Percentiles rank a stretch among this genome's conserved stretches.
Evolutionary conservation across 2,888 invertebrate species (phyloP).

Genomic region (Hirtodrosophila trivittata): DNA sequence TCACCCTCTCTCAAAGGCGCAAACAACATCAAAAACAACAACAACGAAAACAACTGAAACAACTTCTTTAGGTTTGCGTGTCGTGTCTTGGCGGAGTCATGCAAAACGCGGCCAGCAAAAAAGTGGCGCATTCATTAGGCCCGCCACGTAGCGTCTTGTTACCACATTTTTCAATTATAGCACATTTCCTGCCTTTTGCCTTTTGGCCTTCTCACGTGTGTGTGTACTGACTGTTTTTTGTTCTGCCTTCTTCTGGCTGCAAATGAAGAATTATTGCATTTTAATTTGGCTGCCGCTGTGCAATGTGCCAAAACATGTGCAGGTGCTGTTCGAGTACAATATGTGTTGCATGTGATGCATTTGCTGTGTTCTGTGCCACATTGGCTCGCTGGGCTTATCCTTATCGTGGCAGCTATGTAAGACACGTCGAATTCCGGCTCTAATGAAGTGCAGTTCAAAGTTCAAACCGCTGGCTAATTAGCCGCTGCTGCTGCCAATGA

Average conservation of each 20-base stretch:
- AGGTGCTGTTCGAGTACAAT: slow-evolving; percentile 50
- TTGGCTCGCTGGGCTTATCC: slow-evolving; percentile 25
- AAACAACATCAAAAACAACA: slow-evolving; percentile 35
- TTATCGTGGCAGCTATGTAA: slow-evolving; percentile 54
- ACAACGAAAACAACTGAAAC: slow-evolving; percentile 9
- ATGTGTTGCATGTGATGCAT: neutral
- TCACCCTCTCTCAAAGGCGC: slow-evolving; percentile 54
- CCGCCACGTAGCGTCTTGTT: slow-evolving; percentile 78
- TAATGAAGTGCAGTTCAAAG: slow-evolving; percentile 74
- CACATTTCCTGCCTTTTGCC: slow-evolving; percentile 69
- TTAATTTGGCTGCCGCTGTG: slow-evolving; percentile 74
- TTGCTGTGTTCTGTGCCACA: slow-evolving; percentile 6
- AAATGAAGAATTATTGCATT: slow-evolving; percentile 82
- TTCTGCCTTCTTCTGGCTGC: slow-evolving; percentile 13
- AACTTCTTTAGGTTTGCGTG: slow-evolving; percentile 57
- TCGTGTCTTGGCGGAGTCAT: slow-evolving; percentile 28
- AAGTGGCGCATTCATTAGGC: slow-evolving; percentile 77
- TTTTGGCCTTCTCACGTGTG: slow-evolving; percentile 32
- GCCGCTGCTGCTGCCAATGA: slow-evolving; percentile 38
- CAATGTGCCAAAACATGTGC: slow-evolving; percentile 58
- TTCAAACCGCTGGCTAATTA: slow-evolving; percentile 71
- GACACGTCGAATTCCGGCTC: slow-evolving; percentile 48
- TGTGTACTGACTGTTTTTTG: slow-evolving; percentile 1
- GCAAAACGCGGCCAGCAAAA: slow-evolving; percentile 52
- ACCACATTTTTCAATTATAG: slow-evolving; percentile 82